phyloP scores from a whole-genome alignment of 1,140 invertebrate species.

The Tetragnatha versicolor region DNA sequence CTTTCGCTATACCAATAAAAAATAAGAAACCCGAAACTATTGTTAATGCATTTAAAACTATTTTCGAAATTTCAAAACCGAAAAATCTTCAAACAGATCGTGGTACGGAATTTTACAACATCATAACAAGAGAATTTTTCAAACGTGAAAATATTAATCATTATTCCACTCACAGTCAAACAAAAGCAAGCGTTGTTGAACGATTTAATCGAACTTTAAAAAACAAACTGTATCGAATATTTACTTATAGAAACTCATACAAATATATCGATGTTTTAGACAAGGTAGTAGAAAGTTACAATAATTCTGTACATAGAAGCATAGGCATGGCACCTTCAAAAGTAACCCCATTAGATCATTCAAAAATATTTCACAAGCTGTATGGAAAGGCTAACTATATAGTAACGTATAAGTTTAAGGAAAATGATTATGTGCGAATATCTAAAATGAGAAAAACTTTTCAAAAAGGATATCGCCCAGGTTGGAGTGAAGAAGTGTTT shows the following conservation, averaged over 20 bases:
- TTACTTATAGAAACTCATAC: conserved; percentile 51
- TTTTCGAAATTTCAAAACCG: background rate
- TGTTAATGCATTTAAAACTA: background rate
- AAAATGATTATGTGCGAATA: conserved; percentile 13
- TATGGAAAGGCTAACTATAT: background rate
- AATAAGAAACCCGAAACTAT: background rate
- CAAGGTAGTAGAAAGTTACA: conserved; percentile 31
- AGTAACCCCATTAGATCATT: background rate
- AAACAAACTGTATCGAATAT: conserved; percentile 51
- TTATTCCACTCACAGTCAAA: conserved; percentile 35
- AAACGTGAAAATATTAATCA: background rate
- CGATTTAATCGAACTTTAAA: conserved; percentile 55
- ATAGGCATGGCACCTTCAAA: background rate
- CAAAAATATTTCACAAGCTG: background rate
- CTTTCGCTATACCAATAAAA: background rate
- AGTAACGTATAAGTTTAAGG: background rate
- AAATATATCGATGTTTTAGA: conserved; percentile 50
- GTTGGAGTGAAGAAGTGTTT: background rate
- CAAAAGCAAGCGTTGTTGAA: conserved; percentile 56
- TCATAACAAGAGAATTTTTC: background rate
- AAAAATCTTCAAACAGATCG: background rate
- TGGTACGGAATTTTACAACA: conserved; percentile 1
- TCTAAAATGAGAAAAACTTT: background rate
- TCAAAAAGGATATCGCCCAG: background rate
- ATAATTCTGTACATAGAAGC: conserved; percentile 9